Conservation (phyloP, 2,888 invertebrate genomes). For the Philopedon plagiatum region DNA sequence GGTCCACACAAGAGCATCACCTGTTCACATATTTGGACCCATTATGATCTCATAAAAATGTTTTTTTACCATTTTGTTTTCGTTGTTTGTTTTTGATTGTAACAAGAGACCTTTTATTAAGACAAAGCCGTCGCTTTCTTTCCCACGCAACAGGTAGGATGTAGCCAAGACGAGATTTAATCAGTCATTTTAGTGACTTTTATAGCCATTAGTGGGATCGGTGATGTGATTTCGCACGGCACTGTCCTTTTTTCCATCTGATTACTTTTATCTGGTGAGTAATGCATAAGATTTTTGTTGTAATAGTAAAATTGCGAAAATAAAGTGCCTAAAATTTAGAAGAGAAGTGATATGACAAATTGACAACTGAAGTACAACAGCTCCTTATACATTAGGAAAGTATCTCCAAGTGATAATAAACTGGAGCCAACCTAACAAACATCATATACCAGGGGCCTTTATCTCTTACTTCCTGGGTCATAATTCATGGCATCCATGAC, state of each 20-base stretch:
- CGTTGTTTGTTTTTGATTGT: conserved; percentile 10
- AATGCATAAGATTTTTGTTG: neutral
- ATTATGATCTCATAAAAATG: conserved; percentile 12
- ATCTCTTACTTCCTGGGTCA: too few relatives aligned
- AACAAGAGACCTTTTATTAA: conserved; percentile 17
- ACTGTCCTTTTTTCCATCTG: neutral
- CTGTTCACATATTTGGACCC: conserved; percentile 10
- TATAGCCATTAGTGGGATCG: conserved; percentile 6
- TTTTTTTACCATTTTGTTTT: neutral
- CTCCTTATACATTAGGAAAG: too few relatives aligned
- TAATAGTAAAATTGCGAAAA: too few relatives aligned
- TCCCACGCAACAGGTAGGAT: conserved; percentile 18
- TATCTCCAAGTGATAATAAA: too few relatives aligned
- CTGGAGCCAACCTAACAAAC: too few relatives aligned
- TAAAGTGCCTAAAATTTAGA: too few relatives aligned
- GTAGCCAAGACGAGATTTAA: neutral
- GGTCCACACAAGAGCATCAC: neutral
- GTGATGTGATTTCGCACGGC: neutral
- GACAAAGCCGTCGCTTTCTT: conserved; percentile 6
- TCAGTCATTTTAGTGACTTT: conserved; percentile 4
- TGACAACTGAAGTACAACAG: too few relatives aligned
- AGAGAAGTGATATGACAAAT: too few relatives aligned
- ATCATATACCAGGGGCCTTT: too few relatives aligned
- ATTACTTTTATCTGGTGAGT: neutral
- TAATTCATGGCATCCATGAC: too few relatives aligned